Base-by-base conservation (phyloP, 2,797 vertebrate species). In the Hyperoplus immaculatus region DNA sequence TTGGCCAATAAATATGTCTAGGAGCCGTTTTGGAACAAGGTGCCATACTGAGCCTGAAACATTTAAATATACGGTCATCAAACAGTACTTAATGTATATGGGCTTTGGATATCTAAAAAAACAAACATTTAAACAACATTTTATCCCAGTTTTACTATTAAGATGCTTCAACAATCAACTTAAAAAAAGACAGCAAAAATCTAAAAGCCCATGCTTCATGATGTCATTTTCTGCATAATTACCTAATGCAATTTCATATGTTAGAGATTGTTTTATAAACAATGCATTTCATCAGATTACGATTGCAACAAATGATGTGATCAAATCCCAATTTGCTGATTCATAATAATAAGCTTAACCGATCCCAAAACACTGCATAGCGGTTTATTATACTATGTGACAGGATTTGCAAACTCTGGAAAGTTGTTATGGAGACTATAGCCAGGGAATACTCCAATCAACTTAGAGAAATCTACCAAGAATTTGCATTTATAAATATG, bases 91-190 rank as follows among this genome's bases (percentile, higher is more conserved):
- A 29, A 11, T 29, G 10, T 13, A 13, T 53, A 21, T 53, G 18
- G 49, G 16, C 15, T 61, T 14, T 16, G 45, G 8, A n/a, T 16
- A 7, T 56, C 29, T 16, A 11, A 29, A 41, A 29, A 29, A 29
- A 29, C 29, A 42, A 59, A 21, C n/a, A 11, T 51, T 53, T 53
- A n/a, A 53, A 53, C 3, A 21, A 4, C 4, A 68, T 16, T 29
- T 14, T 21, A 14, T 3, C 12, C n/a, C 36, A 51, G 16, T 29
- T 55, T 18, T 41, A 41, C 12, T 55, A 21, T 9, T 53, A n/a
- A 62, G 45, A n/a, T 45, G n/a, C 21, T 63, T 63, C 45, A 60
- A 47, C 5, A 47, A 62, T 15, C 45, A 50, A n/a, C 15, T 50
- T 38, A 3, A 29, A 62, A 43, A 62, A 6, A 16, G 8, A 61